phyloP scores from a whole-genome alignment of 2,113 vertebrate genomes.

The human (Homo sapiens) region GRCh38 chr9:2210001-2210500 shows the following conservation, averaged over 20 bases:
- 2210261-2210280: not conserved
- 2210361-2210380: too few species aligned
- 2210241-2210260: not conserved
- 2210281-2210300: not conserved
- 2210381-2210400: not conserved
- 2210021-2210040: not conserved
- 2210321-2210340: not conserved
- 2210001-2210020: not conserved
- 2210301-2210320: not conserved
- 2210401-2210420: not conserved
- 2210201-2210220: not conserved
- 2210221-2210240: not conserved
- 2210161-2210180: not conserved
- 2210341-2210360: not conserved
- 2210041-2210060: not conserved
- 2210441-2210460: not conserved
- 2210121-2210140: not conserved
- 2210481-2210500: not conserved
- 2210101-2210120: not conserved
- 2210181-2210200: not conserved
- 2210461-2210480: not conserved
- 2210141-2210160: not conserved
- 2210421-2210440: not conserved
- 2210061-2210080: not conserved
- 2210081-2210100: not conserved